Base-by-base conservation (phyloP, 2,888 invertebrate genomes). In the Pristionchus maxplancki region DNA sequence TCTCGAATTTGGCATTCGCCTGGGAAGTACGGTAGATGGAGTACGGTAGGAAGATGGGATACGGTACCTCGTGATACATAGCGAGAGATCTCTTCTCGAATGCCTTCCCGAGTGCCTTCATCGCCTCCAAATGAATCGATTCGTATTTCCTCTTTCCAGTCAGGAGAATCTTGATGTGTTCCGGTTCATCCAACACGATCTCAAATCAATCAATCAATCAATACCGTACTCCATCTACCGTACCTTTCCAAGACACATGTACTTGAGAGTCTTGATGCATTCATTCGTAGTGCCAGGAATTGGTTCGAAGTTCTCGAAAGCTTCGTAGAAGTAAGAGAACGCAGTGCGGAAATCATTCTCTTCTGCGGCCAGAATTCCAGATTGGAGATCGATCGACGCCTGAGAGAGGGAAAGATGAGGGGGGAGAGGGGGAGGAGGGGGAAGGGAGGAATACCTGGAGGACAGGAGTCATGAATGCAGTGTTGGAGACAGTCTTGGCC, bases 181-280 rank as follows among this genome's bases (percentile, higher is more conserved):
- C 86, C 1, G 86, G 48, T 44, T 86, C 86, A 40, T 86, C 86
- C 44, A 86, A 31, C 9, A 86, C 53, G 37, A 86, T 86, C 86
- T 86, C 13, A 15, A 62, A 64, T 31, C 50, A 15, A 64, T 64
- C 13, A 15, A 44, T 86, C 40, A 44, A 67, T 86, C 9, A 67
- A 34, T 58, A 44, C 15, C 34, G n/a, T 84, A 40, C 17, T 74
- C 74, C 24, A 24, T 31, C 37, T 74, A 74, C 40, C 37, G 28
- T 58, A 87, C 87, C 87, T 78, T 74, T 28, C 40, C 58, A 20
- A 87, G 78, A 78, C 74, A 78, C 87, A 87, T 87, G 87, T 87
- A 87, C 58, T 87, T 87, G 74, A 87, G 87, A 13, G 87, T 40
- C n/a, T 40, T 34, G 40, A 87, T 87, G 37, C 74, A 50, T 28